Evolutionary conservation across 2,797 vertebrate species (phyloP).

Genomic region (Sandelia bainsii): DNA sequence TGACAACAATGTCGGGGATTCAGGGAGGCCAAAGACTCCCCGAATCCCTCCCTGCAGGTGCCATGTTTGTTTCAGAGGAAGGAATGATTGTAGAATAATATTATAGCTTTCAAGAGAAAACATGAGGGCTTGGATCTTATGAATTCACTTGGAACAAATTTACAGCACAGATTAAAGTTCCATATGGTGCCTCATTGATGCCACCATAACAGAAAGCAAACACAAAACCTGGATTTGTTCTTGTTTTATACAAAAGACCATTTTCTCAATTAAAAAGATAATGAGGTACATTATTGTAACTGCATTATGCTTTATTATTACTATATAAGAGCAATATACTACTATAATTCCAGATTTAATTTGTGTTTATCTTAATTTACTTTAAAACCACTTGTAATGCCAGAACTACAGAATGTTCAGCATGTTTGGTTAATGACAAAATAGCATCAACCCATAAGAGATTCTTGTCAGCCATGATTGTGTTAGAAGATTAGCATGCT

Average conservation of each 20-base stretch:
- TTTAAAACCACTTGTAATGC: neutral
- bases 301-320: neutral
- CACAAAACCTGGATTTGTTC: constrained; percentile 1
- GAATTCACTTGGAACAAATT: constrained; percentile 15
- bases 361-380: neutral
- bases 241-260: neutral
- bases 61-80: constrained; percentile 16
- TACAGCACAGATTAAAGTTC: constrained; percentile 18
- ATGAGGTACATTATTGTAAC: neutral
- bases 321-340: neutral
- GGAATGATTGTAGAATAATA: neutral
- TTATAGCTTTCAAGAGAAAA: constrained; percentile 22
- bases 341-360: neutral
- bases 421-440: no score
- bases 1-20: constrained; percentile 23
- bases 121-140: constrained; percentile 8
- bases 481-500: no score
- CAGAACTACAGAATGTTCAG: no score
- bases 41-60: neutral
- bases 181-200: constrained; percentile 1
- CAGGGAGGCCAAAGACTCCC: neutral
- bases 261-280: neutral
- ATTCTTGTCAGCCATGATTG: no score
- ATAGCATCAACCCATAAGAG: no score
- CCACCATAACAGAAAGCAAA: neutral